These are phyloP conservation scores for Pterostichus niger DNA, from an alignment of 2,888 invertebrate species.

Conservation along the genomic window DNA sequence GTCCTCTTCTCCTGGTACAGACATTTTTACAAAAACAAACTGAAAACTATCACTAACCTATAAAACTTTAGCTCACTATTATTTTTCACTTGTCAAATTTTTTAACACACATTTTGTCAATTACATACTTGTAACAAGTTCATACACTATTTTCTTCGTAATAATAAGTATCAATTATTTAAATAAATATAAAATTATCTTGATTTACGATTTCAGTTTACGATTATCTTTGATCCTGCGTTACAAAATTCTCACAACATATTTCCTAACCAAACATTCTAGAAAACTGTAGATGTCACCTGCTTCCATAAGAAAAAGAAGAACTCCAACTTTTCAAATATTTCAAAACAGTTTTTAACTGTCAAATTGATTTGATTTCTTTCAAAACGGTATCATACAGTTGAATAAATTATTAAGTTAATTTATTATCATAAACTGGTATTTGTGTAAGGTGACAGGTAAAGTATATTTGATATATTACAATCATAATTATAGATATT, in stretches of 20 bases:
- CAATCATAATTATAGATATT: no score
- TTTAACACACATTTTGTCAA: not conserved
- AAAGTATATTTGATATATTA: not conserved
- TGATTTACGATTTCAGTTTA: not conserved
- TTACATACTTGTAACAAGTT: not conserved
- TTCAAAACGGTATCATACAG: not conserved
- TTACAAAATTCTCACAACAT: not conserved
- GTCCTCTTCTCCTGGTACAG: conserved; percentile 61
- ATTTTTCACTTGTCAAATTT: not conserved
- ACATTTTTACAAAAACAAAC: conserved; percentile 54
- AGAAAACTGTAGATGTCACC: not conserved
- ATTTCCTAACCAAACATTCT: conserved; percentile 5
- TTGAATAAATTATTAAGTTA: not conserved
- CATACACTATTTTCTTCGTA: not conserved
- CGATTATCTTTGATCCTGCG: not conserved
- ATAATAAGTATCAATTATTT: not conserved
- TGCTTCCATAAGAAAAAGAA: conserved; percentile 23
- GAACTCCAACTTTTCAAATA: conserved; percentile 19
- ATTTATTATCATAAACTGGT: not conserved
- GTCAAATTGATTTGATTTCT: conserved; percentile 4
- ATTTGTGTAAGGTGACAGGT: not conserved
- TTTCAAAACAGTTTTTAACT: conserved; percentile 36
- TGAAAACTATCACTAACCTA: conserved; percentile 12
- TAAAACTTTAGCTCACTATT: not conserved
- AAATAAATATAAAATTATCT: not conserved